Evolutionary conservation across 92 coral and sea anemone genomes (phyloP).

Genomic region (Diadumene lineata): DNA sequence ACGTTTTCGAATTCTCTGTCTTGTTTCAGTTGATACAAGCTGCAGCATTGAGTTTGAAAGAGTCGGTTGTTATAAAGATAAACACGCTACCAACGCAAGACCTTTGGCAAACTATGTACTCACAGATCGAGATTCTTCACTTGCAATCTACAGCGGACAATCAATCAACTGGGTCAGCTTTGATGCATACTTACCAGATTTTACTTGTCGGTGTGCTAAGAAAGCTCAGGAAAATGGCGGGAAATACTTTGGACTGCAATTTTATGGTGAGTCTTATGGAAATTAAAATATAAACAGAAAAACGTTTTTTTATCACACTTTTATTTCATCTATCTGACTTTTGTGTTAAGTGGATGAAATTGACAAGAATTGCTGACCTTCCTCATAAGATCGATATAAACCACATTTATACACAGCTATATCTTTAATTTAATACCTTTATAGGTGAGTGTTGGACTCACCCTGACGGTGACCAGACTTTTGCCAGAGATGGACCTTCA

Average conservation of each 20-base stretch:
- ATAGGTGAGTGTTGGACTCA: conserved; percentile 81
- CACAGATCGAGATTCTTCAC: conserved; percentile 42
- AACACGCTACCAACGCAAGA: conserved; percentile 21
- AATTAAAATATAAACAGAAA: no score
- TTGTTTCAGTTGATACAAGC: conserved; percentile 39
- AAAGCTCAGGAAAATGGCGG: conserved; percentile 28
- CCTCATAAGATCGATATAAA: no score
- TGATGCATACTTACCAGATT: conserved; percentile 53
- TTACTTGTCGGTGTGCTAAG: conserved; percentile 62
- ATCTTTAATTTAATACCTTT: no score
- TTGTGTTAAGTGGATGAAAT: no score
- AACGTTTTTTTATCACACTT: no score
- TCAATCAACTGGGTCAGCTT: conserved; percentile 54
- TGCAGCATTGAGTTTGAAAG: conserved; percentile 24
- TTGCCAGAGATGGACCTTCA: conserved; percentile 22
- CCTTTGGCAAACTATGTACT: conserved; percentile 41
- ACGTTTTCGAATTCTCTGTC: no score
- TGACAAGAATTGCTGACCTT: no score
- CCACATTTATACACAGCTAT: no score
- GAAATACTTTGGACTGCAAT: conserved; percentile 58
- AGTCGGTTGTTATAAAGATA: conserved; percentile 39
- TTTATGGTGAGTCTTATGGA: conserved; percentile 50
- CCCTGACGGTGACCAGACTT: conserved; percentile 21
- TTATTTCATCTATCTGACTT: no score
- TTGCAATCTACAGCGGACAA: conserved; percentile 30